Base-by-base conservation (phyloP, 2,888 invertebrate species). In the Leptothorax acervorum region DNA sequence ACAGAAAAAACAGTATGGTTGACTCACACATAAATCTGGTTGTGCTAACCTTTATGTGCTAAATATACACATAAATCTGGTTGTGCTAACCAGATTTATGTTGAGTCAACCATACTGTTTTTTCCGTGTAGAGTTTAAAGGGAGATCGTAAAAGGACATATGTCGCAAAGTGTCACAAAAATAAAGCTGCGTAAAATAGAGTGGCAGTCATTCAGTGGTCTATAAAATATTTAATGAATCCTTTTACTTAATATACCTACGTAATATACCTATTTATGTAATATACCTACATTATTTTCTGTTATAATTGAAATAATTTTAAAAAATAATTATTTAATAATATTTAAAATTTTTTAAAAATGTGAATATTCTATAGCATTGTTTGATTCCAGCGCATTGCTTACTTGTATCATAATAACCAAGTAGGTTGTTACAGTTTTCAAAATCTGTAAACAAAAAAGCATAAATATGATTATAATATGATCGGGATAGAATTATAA, bases 401-500 rank as follows among this genome's bases (percentile, higher is more conserved):
- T 51, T 8, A 81, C 15, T 70, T 81, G 79, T 71, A 89, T 2
- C 55, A 82, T 63, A 4, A 89, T 87, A 5, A 89, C 75, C 9
- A 85, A 2, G 9, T 89, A 81, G 2, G 85, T 86, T 0, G 79
- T 63, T 23, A 87, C 75, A 9, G 42, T 45, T 63, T 35, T 65
- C 5, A 86, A 0, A 9, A 70, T 71, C 89, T 89, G 57, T 1
- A 85, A 85, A 53, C 0, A 57, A 55, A 6, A 31, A 48, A 48
- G 0, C 6, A 39, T 55, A 48, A 23, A 53, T 39, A 12, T 23
- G 1, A 2, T 18, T 35, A 15, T 53, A 35, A 28, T 48, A 28
- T 28, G 4, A 8, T 23, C 3, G 11, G 15, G 8, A 15, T 23
- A 9, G 9, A 39, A 55, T 55, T 39, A 39, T 39, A 9, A 48